A percentile compares a stretch with the other conserved stretches of the same genome.
Evolutionary conservation across 2,797 vertebrate genomes (phyloP).

Genomic region (Leontopithecus rosalia): DNA sequence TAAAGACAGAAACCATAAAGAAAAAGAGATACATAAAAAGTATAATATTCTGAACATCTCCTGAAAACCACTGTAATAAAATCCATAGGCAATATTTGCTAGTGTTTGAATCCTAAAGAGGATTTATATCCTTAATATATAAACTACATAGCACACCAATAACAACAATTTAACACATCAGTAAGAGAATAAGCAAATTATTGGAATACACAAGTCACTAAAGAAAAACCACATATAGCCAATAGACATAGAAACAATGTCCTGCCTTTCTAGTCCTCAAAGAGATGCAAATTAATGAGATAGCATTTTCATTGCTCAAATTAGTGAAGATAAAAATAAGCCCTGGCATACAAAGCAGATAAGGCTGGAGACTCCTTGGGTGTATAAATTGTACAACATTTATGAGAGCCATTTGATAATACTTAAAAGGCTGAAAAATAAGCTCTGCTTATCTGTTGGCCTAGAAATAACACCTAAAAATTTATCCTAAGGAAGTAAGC

Average conservation of each 20-base stretch:
- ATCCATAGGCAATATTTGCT: neutral
- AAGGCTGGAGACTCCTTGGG: neutral
- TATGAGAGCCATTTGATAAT: neutral
- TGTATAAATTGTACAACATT: neutral
- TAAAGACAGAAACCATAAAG: constrained; percentile 5
- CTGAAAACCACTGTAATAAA: neutral
- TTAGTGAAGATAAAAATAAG: constrained; percentile 49
- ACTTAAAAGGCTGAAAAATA: constrained; percentile 12
- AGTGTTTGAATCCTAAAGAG: constrained; percentile 1
- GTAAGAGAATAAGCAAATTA: constrained; percentile 15
- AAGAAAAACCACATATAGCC: neutral
- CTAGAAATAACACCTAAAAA: constrained; percentile 64
- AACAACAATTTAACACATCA: constrained; percentile 3
- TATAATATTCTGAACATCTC: neutral
- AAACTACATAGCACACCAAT: neutral
- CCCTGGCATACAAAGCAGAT: neutral
- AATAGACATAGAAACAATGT: neutral
- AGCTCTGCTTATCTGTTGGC: neutral
- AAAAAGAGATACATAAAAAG: constrained; percentile 35
- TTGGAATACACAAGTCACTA: constrained; percentile 11
- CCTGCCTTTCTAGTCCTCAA: neutral
- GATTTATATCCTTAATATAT: constrained; percentile 2
- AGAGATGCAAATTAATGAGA: constrained; percentile 46
- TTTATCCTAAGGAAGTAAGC: constrained; percentile 49
- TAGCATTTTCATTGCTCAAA: constrained; percentile 23